Base-by-base conservation (phyloP, 2,797 vertebrate genomes). In the Onychomys arenicola region DNA sequence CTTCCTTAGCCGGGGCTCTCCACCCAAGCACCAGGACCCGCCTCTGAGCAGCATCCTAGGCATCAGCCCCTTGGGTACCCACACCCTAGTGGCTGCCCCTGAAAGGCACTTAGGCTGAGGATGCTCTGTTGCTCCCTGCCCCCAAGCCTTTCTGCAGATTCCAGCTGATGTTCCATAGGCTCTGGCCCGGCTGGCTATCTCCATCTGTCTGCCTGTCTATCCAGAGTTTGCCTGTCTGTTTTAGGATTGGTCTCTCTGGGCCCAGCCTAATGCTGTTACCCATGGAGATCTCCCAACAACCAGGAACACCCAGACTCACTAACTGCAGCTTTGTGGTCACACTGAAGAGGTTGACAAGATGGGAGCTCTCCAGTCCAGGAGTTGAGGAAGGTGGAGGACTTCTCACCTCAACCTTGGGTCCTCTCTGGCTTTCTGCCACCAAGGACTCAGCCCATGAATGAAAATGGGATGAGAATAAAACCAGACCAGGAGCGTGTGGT, bases 21-120 rank as follows among this genome's bases (percentile, higher is more conserved):
- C 67, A 9, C 91, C 89, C 32, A 63, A 92, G 80, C 23, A 63
- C 75, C 7, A 90, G 82, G 43, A 57, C 92, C 81, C 0, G 25
- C 94, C 84, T 61, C 95, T 67, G 32, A 63, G 69, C 46, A 93
- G 77, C 77, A 43, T 82, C 93, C 52, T 91, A 67, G 84, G 93
- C 61, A 10, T 3, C 46, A 75, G 90, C 43, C 90, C 67, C 95
- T 88, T 94, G 96, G 88, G 97, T 96, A 27, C 82, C 85, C 96
- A 94, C 93, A 93, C 93, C 96, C 89, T 17, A 43, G 76, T 37
- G 27, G 65, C 94, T 93, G 81, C 87, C 83, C 89, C 91, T 97
- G 87, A 97, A 97, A 97, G 91, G 94, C 95, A 94, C 96, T 97
- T 95, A 97, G 43, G 76, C 75, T 27, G 40, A 90, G 16, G 82